These are phyloP conservation scores for Furcula furcula DNA, from an alignment of 2,888 invertebrate species.

Conservation along the genomic window DNA sequence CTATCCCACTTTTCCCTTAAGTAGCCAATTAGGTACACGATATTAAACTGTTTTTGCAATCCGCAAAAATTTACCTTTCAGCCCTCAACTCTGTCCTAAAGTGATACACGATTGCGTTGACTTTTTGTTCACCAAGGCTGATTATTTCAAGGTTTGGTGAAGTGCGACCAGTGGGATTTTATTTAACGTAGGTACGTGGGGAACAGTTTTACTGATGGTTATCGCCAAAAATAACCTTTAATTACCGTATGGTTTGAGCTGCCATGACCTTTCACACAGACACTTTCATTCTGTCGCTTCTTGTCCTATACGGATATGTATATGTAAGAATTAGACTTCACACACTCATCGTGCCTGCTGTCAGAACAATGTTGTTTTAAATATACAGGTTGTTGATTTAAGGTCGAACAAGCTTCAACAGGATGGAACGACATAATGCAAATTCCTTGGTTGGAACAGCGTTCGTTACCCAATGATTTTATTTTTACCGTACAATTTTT, in stretches of 20 bases:
- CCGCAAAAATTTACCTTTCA: conserved; percentile 24
- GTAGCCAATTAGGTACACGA: neutral
- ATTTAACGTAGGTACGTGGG: conserved; percentile 70
- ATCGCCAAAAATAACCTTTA: conserved; percentile 81
- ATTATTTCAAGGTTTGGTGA: conserved; percentile 57
- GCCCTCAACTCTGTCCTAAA: conserved; percentile 34
- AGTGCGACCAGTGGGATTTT: conserved; percentile 68
- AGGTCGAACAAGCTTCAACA: too few relatives aligned
- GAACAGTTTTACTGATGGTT: conserved; percentile 79
- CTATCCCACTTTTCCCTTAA: too few relatives aligned
- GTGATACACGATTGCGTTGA: conserved; percentile 49
- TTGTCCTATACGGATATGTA: conserved; percentile 47
- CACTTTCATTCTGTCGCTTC: conserved; percentile 53
- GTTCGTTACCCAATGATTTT: too few relatives aligned
- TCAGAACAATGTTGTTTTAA: too few relatives aligned
- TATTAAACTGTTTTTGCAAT: conserved; percentile 9
- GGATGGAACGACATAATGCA: too few relatives aligned
- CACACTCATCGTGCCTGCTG: conserved; percentile 15
- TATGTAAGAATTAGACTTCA: conserved; percentile 49
- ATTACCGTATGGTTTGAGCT: conserved; percentile 77
- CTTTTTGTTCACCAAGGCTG: conserved; percentile 63
- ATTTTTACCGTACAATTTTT: too few relatives aligned
- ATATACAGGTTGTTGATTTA: too few relatives aligned
- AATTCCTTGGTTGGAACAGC: too few relatives aligned
- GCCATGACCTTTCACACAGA: conserved; percentile 76